A percentile compares a stretch with the other conserved stretches of the same genome.
phyloP scores from a whole-genome alignment of 2,888 invertebrate species.

The Megaustenia siamemsis region DNA sequence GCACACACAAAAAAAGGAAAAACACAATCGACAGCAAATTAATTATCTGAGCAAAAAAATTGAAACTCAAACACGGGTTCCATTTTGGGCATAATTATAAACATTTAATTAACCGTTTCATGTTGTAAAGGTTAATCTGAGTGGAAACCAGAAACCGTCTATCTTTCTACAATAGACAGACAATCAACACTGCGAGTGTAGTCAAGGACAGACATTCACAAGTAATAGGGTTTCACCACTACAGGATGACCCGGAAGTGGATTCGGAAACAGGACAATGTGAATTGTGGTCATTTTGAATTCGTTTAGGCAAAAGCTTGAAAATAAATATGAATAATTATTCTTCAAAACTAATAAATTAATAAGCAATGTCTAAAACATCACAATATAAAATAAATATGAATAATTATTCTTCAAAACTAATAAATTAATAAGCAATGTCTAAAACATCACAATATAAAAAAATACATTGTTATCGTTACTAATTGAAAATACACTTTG shows the following conservation, averaged over 20 bases:
- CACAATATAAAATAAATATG: not conserved
- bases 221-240: not conserved
- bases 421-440: not conserved
- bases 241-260: not conserved
- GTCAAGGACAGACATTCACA: not conserved
- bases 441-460: not conserved
- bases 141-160: not conserved
- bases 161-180: too few species aligned
- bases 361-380: not conserved
- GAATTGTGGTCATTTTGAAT: not conserved
- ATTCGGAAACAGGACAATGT: not conserved
- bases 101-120: not conserved
- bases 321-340: not conserved
- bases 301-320: not conserved
- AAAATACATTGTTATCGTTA: too few species aligned
- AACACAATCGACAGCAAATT: too few species aligned
- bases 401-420: not conserved
- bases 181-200: too few species aligned
- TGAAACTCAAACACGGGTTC: not conserved
- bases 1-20: too few species aligned
- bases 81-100: slow-evolving; percentile 1
- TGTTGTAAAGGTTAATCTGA: not conserved
- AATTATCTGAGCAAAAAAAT: too few species aligned
- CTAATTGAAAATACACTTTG: too few species aligned
- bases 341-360: not conserved